Evolutionary conservation across 2,797 vertebrate genomes (phyloP), one percentile per base, ranked within the genome.

Genomic region (Rhyacichthys aspro): DNA sequence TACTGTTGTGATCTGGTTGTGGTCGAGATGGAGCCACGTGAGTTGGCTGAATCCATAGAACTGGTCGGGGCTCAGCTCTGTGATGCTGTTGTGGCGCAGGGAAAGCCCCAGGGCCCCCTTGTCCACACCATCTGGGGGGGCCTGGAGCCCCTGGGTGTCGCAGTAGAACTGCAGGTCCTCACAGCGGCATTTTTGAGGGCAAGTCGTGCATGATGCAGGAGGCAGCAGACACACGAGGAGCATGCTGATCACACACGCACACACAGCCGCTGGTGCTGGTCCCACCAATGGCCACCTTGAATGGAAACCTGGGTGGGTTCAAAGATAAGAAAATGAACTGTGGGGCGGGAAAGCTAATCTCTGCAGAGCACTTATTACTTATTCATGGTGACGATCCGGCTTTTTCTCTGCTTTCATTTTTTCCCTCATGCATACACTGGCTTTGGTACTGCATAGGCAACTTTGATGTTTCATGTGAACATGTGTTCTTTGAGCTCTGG

Each of bases 251-350:
- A 96, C 93, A 95, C 94, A 96, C 91, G 96, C 91, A 95, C 94
- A 95, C 91, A 96, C 91, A 94, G 95, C 96, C 94, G 92, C 94
- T 93, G 97, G 95, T 96, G 96, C 94, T 94, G 93, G 94, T 95
- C 95, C 96, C 95, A 96, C 96, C 96, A 98, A 96, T 96, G 95
- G 95, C 97, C 97, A 97, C 95, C 96, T 98, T 96, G 97, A 98
- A 98, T 98, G 96, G 95, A 97, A 98, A 96, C 97, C 97, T 98
- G 95, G 93, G 94, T 90, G 89, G 92, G 86, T 91, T 93, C 80
- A 92, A 91, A 93, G 83, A 93, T 86, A 90, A 88, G 69, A 92
- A 88, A 90, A 92, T 93, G 71, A 93, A 91, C 85, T 82, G 73
- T 80, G 84, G 85, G 82, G 84, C 77, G 74, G 84, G 76, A 89